Conservation (phyloP, 2,113 vertebrate genomes). For the Ploceus nigricollis region DNA sequence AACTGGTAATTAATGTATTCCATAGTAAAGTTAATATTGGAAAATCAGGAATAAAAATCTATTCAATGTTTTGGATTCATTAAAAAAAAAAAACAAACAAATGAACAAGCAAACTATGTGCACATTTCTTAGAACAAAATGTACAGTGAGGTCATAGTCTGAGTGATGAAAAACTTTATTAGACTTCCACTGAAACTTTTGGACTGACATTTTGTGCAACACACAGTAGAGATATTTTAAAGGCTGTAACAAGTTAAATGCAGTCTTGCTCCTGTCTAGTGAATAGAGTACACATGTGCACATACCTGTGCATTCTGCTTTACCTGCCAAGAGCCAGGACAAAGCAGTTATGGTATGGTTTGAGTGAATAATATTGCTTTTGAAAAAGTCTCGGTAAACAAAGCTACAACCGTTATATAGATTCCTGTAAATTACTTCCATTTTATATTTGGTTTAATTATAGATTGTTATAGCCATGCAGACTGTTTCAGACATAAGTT, state of each 20-base stretch:
- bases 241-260: background rate
- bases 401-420: background rate
- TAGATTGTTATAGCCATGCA: background rate
- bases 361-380: background rate
- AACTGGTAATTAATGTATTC: background rate
- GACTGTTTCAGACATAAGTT: background rate
- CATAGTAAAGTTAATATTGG: background rate
- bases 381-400: background rate
- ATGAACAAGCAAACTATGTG: background rate
- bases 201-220: background rate
- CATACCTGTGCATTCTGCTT: background rate
- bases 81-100: background rate
- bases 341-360: background rate
- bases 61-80: background rate
- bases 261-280: background rate
- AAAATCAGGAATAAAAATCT: background rate
- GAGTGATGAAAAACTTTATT: background rate
- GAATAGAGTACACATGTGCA: background rate
- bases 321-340: background rate
- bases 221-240: background rate
- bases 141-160: background rate
- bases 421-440: background rate
- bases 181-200: background rate
- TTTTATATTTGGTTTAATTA: background rate
- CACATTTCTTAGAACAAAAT: background rate